A percentile compares a stretch with the other conserved stretches of the same genome.
Evolutionary conservation across 1,140 invertebrate species (phyloP).

Genomic region (Mesaphorura yosii): DNA sequence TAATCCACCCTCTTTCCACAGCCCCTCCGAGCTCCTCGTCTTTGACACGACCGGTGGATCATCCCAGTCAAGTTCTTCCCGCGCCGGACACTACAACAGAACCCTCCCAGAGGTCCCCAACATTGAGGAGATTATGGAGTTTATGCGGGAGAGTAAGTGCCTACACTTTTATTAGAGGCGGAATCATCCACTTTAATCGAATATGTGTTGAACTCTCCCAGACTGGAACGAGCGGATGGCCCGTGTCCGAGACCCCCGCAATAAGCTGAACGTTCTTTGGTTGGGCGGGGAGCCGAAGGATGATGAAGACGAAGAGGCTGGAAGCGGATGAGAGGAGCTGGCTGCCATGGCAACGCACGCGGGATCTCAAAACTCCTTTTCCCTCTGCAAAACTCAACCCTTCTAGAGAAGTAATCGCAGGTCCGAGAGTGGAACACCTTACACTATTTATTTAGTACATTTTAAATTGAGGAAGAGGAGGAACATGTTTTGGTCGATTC

Average conservation of each 20-base stretch:
- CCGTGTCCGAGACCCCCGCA: background rate
- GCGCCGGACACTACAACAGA: conserved; percentile 8
- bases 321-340: too few species aligned
- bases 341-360: too few species aligned
- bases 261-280: conserved; percentile 7
- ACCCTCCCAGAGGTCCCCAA: conserved; percentile 10
- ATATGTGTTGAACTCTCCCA: background rate
- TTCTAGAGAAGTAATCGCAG: too few species aligned
- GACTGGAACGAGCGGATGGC: conserved; percentile 5
- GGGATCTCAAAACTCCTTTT: too few species aligned
- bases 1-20: too few species aligned
- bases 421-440: too few species aligned
- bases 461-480: too few species aligned
- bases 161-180: background rate
- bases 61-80: background rate
- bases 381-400: too few species aligned
- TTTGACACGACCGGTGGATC: conserved; percentile 1
- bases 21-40: conserved; percentile 3
- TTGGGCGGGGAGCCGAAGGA: too few species aligned
- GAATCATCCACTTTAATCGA: background rate
- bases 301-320: too few species aligned
- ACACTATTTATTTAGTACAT: too few species aligned
- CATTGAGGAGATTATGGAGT: conserved; percentile 6
- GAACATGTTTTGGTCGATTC: too few species aligned
- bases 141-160: conserved; percentile 5